Conservation (phyloP, 2,113 vertebrate species). For the Poeciliopsis retropinna region DNA sequence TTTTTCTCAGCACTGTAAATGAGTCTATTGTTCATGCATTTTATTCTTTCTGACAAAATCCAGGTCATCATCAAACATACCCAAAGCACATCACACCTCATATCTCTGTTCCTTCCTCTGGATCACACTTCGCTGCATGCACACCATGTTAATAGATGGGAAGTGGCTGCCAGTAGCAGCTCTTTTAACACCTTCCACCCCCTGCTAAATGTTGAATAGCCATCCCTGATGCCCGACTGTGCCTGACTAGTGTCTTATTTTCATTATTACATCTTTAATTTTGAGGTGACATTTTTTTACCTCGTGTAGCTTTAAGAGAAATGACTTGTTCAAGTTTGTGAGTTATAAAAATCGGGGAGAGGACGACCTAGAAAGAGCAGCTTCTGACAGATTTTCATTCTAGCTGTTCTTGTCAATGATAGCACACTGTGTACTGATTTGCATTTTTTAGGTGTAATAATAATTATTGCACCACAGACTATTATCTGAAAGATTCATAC, state of each 20-base stretch:
- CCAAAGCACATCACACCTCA: constrained; percentile 50
- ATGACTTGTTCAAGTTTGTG: constrained; percentile 13
- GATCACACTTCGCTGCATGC: constrained; percentile 25
- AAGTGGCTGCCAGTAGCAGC: constrained; percentile 52
- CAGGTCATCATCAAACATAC: constrained; percentile 48
- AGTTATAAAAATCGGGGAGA: not conserved
- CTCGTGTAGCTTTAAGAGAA: constrained; percentile 17
- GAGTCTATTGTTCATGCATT: not conserved
- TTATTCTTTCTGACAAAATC: constrained; percentile 28
- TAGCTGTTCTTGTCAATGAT: not conserved
- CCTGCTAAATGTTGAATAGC: constrained; percentile 32
- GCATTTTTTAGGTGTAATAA: not conserved
- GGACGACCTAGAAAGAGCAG: constrained; percentile 2
- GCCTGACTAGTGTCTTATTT: constrained; percentile 28
- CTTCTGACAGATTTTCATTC: constrained; percentile 12
- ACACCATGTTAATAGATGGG: constrained; percentile 52
- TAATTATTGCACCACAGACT: constrained; percentile 10
- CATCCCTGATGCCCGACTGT: constrained; percentile 22
- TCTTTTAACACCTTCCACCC: constrained; percentile 46
- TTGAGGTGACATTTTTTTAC: constrained; percentile 33
- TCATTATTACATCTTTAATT: constrained; percentile 31
- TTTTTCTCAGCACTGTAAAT: not conserved
- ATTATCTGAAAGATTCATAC: not conserved
- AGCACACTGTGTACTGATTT: constrained; percentile 3
- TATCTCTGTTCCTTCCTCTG: constrained; percentile 46